Conservation (phyloP, 2,113 vertebrate species). For the Chroicocephalus ridibundus region DNA sequence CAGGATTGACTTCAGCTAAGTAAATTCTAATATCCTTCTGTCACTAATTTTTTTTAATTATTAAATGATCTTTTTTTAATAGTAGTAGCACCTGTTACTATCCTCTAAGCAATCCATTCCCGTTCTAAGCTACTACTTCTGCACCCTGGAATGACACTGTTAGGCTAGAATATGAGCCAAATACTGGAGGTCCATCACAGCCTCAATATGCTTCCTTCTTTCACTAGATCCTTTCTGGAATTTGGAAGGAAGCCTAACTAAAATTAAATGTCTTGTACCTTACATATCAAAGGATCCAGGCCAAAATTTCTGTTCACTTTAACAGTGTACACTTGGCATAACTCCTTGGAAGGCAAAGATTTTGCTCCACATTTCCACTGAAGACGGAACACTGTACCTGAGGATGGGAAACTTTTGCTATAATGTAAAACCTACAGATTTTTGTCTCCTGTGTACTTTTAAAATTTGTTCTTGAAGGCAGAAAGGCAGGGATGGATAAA, state of each 20-base stretch:
- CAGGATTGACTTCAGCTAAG: background rate
- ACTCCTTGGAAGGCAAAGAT: background rate
- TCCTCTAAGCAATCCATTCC: background rate
- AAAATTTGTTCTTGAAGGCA: background rate
- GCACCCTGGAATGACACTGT: background rate
- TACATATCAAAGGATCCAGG: background rate
- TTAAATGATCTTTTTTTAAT: background rate
- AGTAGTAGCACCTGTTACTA: background rate
- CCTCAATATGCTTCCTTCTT: background rate
- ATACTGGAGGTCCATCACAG: background rate
- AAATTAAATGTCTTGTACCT: background rate
- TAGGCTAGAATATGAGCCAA: background rate
- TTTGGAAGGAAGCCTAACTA: background rate
- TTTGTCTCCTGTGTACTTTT: background rate
- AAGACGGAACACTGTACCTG: background rate
- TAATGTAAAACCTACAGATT: background rate
- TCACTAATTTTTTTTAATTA: background rate
- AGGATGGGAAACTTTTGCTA: background rate
- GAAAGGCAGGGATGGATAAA: background rate
- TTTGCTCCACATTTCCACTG: background rate
- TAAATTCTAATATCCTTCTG: background rate
- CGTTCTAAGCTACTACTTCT: background rate
- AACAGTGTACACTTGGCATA: background rate
- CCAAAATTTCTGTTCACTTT: background rate
- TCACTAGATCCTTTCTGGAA: background rate